These are phyloP conservation scores for Standfussiana lucernea DNA, from an alignment of 2,888 invertebrate genomes.

Conservation along the genomic window DNA sequence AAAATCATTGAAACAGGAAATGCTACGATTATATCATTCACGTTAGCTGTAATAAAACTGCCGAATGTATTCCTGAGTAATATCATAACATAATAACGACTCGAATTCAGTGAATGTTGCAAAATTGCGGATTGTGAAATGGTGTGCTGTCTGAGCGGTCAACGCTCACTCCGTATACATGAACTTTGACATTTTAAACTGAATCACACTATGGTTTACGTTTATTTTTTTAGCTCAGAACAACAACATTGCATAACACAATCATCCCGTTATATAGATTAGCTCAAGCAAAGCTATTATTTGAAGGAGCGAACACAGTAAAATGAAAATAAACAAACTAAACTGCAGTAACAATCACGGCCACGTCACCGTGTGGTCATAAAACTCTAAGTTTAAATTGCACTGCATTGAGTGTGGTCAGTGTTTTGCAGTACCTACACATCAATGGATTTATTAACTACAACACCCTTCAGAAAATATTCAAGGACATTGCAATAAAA, in stretches of 20 bases:
- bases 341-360: constrained; percentile 67
- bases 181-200: constrained; percentile 76
- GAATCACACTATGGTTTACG: constrained; percentile 24
- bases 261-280: constrained; percentile 19
- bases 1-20: constrained; percentile 54
- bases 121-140: constrained; percentile 70
- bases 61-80: constrained; percentile 56
- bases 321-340: constrained; percentile 62
- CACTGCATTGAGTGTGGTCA: constrained; percentile 80
- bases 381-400: constrained; percentile 73
- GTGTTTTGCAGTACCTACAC: constrained; percentile 64
- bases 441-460: constrained; percentile 45
- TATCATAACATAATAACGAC: constrained; percentile 53
- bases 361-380: constrained; percentile 72
- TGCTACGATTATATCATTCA: constrained; percentile 50
- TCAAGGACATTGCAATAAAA: constrained; percentile 29
- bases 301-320: constrained; percentile 48
- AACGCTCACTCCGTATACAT: constrained; percentile 72
- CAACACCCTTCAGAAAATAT: constrained; percentile 37
- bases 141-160: constrained; percentile 70
- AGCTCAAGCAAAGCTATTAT: constrained; percentile 18
- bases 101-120: constrained; percentile 63
- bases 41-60: constrained; percentile 38
- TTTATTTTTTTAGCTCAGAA: constrained; percentile 41
- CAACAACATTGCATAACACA: constrained; percentile 32